Evolutionary conservation across 2,797 vertebrate genomes (phyloP).

Genomic region (Tenualosa ilisha): DNA sequence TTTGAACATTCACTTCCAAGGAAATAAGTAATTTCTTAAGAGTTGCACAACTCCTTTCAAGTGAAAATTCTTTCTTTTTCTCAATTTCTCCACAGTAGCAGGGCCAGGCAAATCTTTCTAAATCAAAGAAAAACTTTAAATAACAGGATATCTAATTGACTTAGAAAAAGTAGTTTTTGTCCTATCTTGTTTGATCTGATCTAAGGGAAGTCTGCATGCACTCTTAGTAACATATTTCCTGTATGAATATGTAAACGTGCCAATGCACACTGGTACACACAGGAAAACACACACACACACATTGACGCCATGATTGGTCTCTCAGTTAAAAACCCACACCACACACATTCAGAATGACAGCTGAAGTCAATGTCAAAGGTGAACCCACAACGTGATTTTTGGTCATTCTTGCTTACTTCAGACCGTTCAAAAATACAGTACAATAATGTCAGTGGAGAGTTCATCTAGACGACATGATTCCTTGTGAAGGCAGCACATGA

Average conservation of each 20-base stretch:
- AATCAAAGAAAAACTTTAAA: not conserved
- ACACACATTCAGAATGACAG: too few relatives aligned
- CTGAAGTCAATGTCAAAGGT: not conserved
- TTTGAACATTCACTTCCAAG: conserved; percentile 7
- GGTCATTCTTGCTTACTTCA: not conserved
- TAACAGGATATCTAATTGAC: conserved; percentile 6
- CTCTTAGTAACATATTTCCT: not conserved
- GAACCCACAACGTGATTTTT: not conserved
- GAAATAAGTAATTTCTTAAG: conserved; percentile 8
- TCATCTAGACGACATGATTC: not conserved
- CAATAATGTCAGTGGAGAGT: conserved; percentile 2
- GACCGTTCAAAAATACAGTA: not conserved
- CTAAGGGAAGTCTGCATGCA: not conserved
- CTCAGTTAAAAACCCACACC: not conserved
- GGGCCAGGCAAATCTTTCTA: not conserved
- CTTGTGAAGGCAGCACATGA: not conserved
- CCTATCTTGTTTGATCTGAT: not conserved
- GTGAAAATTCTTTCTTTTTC: not conserved
- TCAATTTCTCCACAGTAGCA: conserved; percentile 6
- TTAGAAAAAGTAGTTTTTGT: not conserved
- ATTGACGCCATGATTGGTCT: not conserved
- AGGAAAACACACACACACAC: conserved; percentile 6
- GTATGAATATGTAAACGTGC: not conserved
- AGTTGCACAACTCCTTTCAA: not conserved
- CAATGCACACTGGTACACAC: not conserved